These are phyloP conservation scores for Aromia moschata DNA, from an alignment of 2,888 invertebrate species.

Conservation along the genomic window DNA sequence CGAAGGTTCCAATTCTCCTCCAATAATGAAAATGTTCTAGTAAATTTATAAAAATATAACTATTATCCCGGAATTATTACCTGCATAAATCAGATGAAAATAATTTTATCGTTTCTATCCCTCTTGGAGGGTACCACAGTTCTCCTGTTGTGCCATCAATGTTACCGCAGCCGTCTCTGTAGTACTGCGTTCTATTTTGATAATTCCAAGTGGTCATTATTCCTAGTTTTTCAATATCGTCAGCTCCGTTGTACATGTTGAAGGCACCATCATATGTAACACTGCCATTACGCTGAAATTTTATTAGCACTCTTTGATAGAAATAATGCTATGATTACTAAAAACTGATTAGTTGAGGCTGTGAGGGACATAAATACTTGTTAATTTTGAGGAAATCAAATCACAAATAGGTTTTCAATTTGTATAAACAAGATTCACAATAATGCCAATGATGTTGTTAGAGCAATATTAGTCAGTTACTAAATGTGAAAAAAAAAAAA, in stretches of 20 bases:
- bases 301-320: no score
- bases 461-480: no score
- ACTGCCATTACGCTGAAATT: slow-evolving; percentile 76
- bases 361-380: no score
- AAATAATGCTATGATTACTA: no score
- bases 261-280: slow-evolving; percentile 79
- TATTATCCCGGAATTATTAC: no score
- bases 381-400: slow-evolving; percentile 3
- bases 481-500: no score
- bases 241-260: slow-evolving; percentile 78
- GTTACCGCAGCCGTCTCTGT: slow-evolving; percentile 70
- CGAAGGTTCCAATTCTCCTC: no score
- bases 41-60: no score
- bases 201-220: slow-evolving; percentile 77
- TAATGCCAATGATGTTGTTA: no score
- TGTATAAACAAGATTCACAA: no score
- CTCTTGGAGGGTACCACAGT: slow-evolving; percentile 77
- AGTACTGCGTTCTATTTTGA: slow-evolving; percentile 64
- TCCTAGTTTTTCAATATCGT: slow-evolving; percentile 74
- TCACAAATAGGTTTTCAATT: slow-evolving; percentile 10
- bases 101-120: slow-evolving; percentile 69
- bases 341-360: neutral
- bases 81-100: slow-evolving; percentile 85
- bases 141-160: slow-evolving; percentile 83
- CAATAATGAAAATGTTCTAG: no score